These are phyloP conservation scores for Lymantria dispar DNA, from an alignment of 2,888 invertebrate species.

Conservation along the genomic window DNA sequence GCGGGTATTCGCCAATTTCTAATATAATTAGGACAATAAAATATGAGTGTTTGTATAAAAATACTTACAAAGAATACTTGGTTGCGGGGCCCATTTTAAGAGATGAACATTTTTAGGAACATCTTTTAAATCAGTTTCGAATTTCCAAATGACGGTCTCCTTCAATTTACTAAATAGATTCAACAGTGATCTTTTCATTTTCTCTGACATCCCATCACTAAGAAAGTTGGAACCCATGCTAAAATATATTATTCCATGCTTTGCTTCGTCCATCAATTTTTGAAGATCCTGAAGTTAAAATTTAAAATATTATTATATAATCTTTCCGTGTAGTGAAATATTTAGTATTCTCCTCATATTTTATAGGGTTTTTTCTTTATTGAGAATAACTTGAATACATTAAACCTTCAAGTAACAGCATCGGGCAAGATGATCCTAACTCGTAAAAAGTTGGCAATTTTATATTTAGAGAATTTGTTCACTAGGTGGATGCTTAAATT, in stretches of 20 bases:
- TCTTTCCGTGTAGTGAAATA: too few relatives aligned
- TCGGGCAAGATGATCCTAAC: too few relatives aligned
- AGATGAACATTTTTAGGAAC: conserved; percentile 54
- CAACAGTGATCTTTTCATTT: conserved; percentile 45
- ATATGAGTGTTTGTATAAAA: background rate
- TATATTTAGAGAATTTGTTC: too few relatives aligned
- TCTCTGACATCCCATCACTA: conserved; percentile 43
- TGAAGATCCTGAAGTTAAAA: conserved; percentile 48
- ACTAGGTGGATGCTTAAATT: too few relatives aligned
- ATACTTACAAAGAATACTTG: conserved; percentile 45
- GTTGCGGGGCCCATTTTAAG: conserved; percentile 62
- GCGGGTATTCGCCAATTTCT: too few relatives aligned
- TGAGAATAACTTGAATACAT: too few relatives aligned
- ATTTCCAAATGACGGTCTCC: conserved; percentile 64
- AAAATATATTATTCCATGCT: conserved; percentile 53
- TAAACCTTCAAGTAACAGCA: too few relatives aligned
- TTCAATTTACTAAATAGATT: conserved; percentile 52
- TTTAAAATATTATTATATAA: too few relatives aligned
- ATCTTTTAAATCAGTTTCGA: conserved; percentile 47
- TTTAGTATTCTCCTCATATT: too few relatives aligned
- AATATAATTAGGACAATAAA: too few relatives aligned
- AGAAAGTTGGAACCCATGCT: conserved; percentile 52
- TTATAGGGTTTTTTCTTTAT: too few relatives aligned
- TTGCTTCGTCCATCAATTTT: conserved; percentile 48
- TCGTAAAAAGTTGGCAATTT: too few relatives aligned